Percentiles rank a stretch among this genome's conserved stretches.
phyloP scores from a whole-genome alignment of 2,113 vertebrate species.

The Protomyctophum bolini region DNA sequence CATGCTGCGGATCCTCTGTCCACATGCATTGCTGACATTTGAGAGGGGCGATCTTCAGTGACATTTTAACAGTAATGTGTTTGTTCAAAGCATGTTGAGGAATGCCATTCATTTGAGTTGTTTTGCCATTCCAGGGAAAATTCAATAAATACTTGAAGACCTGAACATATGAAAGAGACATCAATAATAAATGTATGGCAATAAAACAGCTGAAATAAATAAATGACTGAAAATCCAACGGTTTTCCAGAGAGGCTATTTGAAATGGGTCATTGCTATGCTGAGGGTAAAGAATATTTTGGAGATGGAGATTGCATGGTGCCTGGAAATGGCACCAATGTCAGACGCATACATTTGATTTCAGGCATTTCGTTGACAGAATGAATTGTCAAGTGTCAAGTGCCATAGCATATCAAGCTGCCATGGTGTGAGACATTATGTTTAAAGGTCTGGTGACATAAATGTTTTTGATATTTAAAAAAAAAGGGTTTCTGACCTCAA shows the following conservation, averaged over 20 bases:
- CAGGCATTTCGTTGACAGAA: too few species aligned
- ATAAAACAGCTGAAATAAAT: background rate
- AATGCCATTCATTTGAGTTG: background rate
- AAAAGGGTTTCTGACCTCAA: too few species aligned
- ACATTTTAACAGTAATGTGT: background rate
- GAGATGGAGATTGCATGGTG: background rate
- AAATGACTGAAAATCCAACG: background rate
- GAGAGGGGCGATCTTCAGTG: background rate
- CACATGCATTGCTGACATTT: constrained; percentile 5
- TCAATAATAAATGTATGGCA: constrained; percentile 26
- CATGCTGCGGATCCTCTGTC: background rate
- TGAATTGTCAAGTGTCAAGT: too few species aligned
- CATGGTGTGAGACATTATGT: too few species aligned
- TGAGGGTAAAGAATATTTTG: background rate
- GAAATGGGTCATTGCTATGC: background rate
- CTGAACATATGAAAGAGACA: constrained; percentile 1
- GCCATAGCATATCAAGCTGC: too few species aligned
- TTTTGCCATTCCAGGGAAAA: background rate
- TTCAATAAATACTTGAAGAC: constrained; percentile 1
- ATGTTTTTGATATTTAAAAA: too few species aligned
- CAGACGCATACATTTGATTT: background rate
- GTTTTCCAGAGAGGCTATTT: background rate
- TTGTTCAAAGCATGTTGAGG: background rate
- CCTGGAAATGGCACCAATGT: background rate
- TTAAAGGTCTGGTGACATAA: too few species aligned